phyloP scores from a whole-genome alignment of 64 coral and sea anemone genomes.

The Stylophora pistillata region DNA sequence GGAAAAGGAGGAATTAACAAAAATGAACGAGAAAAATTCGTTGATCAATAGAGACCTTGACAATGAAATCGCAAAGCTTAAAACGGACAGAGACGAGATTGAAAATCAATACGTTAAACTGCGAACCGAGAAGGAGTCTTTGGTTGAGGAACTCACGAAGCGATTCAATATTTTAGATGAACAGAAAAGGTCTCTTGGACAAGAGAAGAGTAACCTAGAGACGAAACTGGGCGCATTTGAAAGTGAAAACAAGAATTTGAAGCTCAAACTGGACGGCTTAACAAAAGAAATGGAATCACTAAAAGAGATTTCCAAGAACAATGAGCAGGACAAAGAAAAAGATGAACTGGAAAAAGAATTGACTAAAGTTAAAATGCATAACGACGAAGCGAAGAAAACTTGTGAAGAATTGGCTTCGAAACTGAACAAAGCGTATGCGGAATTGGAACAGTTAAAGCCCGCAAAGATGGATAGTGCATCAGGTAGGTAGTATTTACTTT shows the following conservation, averaged over 20 bases:
- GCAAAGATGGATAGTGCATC: not conserved
- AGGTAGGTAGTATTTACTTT: slow-evolving; percentile 6
- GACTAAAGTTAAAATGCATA: slow-evolving; percentile 62
- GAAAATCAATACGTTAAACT: slow-evolving; percentile 46
- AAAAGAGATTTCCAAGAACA: slow-evolving; percentile 42
- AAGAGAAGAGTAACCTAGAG: slow-evolving; percentile 61
- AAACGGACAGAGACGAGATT: slow-evolving; percentile 51
- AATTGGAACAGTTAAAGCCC: slow-evolving; percentile 54
- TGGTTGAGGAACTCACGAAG: slow-evolving; percentile 61
- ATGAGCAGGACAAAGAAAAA: slow-evolving; percentile 38
- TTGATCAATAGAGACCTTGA: slow-evolving; percentile 52
- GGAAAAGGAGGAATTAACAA: slow-evolving; percentile 5
- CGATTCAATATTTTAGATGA: slow-evolving; percentile 55
- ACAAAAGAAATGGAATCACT: slow-evolving; percentile 23
- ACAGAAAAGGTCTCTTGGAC: slow-evolving; percentile 25
- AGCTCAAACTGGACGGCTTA: slow-evolving; percentile 23
- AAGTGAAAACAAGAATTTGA: slow-evolving; percentile 40
- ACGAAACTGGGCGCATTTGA: slow-evolving; percentile 38
- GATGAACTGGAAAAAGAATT: slow-evolving; percentile 63
- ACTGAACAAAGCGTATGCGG: slow-evolving; percentile 71
- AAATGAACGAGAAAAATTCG: not conserved
- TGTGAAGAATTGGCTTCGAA: slow-evolving; percentile 89
- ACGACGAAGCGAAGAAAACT: slow-evolving; percentile 65
- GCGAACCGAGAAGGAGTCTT: slow-evolving; percentile 69
- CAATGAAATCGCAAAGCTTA: slow-evolving; percentile 50